Percentiles rank a stretch among this genome's conserved stretches.
Conservation (phyloP, 2,797 vertebrate genomes). For the Merluccius polli region DNA sequence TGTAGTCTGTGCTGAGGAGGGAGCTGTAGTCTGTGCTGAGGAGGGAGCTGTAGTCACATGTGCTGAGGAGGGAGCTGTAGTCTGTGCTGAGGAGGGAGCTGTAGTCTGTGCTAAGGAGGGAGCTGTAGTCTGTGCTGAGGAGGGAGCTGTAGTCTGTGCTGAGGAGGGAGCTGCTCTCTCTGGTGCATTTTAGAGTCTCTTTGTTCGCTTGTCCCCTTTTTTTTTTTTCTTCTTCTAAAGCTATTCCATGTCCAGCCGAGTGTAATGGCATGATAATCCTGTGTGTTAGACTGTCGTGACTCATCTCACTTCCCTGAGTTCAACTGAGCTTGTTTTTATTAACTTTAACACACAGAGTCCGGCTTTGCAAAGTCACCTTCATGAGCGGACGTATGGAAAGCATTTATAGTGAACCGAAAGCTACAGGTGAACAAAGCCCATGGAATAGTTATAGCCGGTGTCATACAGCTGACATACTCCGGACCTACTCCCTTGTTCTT, state of each 20-base stretch:
- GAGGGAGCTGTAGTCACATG: no score
- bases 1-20: no score
- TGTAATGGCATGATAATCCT: constrained; percentile 66
- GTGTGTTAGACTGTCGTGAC: constrained; percentile 39
- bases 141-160: no score
- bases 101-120: no score
- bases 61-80: no score
- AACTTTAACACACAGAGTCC: constrained; percentile 26
- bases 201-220: constrained; percentile 29
- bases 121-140: no score
- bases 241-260: constrained; percentile 31
- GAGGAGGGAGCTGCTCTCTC: constrained; percentile 1
- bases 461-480: background rate
- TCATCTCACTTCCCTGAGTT: constrained; percentile 38
- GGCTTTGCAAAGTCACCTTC: constrained; percentile 11
- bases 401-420: background rate
- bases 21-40: no score
- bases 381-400: background rate
- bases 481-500: background rate
- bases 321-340: constrained; percentile 39
- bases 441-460: background rate
- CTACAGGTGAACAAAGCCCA: background rate
- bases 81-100: no score
- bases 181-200: constrained; percentile 23
- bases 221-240: constrained; percentile 19